A percentile compares a stretch with the other conserved stretches of the same genome.
Evolutionary conservation across 2,888 invertebrate genomes (phyloP).

Genomic region (Petrolisthes cinctipes): DNA sequence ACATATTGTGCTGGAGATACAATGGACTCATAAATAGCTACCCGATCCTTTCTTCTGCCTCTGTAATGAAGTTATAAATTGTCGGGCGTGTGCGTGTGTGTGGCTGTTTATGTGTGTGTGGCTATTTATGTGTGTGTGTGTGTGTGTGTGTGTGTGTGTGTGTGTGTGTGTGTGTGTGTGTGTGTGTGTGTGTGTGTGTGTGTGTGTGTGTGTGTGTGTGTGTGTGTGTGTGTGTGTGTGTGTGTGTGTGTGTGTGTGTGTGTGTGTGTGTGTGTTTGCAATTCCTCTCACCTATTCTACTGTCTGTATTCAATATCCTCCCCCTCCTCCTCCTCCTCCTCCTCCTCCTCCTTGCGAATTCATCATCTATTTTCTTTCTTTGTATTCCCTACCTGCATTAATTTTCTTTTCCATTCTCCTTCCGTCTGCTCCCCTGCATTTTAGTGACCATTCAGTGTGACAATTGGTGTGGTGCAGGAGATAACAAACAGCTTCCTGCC

Average conservation of each 20-base stretch:
- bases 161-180: not conserved
- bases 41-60: not conserved
- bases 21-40: not conserved
- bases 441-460: no score
- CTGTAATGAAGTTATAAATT: not conserved
- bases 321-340: no score
- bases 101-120: not conserved
- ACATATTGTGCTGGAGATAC: not conserved
- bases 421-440: no score
- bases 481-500: not conserved
- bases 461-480: not conserved
- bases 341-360: no score
- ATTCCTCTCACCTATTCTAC: no score
- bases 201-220: conserved; percentile 7
- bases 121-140: not conserved
- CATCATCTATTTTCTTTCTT: no score
- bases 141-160: not conserved
- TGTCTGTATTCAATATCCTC: no score
- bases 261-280: not conserved
- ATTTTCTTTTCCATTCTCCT: no score
- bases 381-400: no score
- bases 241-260: not conserved
- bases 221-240: conserved; percentile 7
- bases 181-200: conserved; percentile 3
- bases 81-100: not conserved